Evolutionary conservation across 2,113 vertebrate genomes (phyloP), one percentile per base, ranked within the genome.

Genomic region (Chionodraco myersi): DNA sequence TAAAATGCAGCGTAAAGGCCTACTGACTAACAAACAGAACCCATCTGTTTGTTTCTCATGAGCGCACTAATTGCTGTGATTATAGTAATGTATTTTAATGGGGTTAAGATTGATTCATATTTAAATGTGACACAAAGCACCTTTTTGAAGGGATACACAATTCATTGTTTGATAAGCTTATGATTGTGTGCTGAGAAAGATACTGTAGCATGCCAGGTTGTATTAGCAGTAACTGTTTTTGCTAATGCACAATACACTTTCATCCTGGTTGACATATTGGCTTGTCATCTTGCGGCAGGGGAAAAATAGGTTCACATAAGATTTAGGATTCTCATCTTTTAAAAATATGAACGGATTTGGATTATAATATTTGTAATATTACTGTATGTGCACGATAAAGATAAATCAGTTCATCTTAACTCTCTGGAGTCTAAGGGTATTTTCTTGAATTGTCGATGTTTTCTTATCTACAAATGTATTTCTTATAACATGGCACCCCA

Each of bases 1-100:
- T 62, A 51, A n/a, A 52, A 18, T 45, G 34, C 44, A 52, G 45
- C 1, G 0, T 57, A 21, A 8, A 44, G 10, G 7, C 13, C 59
- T 23, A 2, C 60, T 51, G 44, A 18, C 45, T 51, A 58, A 67
- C 77, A 66, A 56, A 75, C 41, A 63, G 2, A 80, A 69, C 64
- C 14, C 71, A 57, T 76, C 47, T 53, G 61, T 67, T 67, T 77
- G 75, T 73, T 57, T 77, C 36, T 10, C 44, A 18, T 44, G 30
- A 61, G 53, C 2, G 0, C 49, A 16, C 49, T 78, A 83, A 83
- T 78, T 77, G 73, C 62, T 15, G 41, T 56, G 44, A 69, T 75
- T 75, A 61, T n/a, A 53, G 60, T 72, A 64, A 71, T 68, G 45
- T 77, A 2, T 66, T 36, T 65, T 60, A 61, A 77, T 66, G 61